These are phyloP conservation scores for Otolemur garnettii DNA, from an alignment of 2,113 vertebrate genomes.

Conservation along the genomic window DNA sequence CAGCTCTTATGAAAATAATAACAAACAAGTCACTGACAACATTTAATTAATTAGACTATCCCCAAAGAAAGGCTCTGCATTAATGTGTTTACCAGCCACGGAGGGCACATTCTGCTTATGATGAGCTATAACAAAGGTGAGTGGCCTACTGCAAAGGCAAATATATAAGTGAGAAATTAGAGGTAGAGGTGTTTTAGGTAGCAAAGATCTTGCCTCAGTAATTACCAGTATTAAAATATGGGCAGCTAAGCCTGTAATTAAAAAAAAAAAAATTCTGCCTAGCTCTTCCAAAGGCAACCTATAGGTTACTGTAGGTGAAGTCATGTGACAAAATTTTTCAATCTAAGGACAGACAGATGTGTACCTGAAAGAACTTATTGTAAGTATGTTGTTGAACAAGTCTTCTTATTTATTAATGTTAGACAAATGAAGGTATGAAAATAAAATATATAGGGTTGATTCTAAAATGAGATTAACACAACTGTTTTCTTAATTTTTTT, in stretches of 20 bases:
- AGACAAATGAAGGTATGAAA: constrained; percentile 1
- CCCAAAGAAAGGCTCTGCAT: not conserved
- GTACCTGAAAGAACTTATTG: not conserved
- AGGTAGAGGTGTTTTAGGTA: not conserved
- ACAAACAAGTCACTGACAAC: constrained; percentile 38
- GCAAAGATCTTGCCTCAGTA: not conserved
- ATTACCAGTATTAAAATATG: constrained; percentile 19
- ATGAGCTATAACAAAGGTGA: constrained; percentile 18
- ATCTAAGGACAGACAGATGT: not conserved
- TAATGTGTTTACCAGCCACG: constrained; percentile 33
- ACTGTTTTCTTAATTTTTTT: no score
- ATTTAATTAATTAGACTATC: constrained; percentile 72
- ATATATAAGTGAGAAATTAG: not conserved
- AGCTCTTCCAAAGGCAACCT: not conserved
- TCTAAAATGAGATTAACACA: not conserved
- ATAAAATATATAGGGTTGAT: not conserved
- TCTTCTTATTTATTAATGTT: not conserved
- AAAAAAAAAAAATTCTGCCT: not conserved
- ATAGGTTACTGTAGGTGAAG: not conserved
- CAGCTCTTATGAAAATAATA: constrained; percentile 62
- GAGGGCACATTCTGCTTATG: not conserved
- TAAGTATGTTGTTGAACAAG: not conserved
- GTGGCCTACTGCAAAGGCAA: not conserved
- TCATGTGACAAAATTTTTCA: not conserved
- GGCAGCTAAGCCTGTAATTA: not conserved